Conservation (phyloP, 2,113 vertebrate species). For the Saiga tatarica region DNA sequence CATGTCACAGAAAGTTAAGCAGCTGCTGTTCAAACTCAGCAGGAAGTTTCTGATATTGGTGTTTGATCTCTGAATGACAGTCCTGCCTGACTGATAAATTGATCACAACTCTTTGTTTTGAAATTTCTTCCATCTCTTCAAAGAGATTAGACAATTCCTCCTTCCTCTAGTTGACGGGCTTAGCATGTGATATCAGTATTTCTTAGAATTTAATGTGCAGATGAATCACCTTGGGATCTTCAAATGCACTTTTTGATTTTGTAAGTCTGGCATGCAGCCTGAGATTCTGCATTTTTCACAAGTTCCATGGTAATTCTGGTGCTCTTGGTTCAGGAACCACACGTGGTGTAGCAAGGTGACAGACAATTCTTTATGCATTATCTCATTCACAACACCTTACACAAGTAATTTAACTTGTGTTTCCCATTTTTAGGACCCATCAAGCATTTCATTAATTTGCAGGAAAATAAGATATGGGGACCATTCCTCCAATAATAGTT, state of each 20-base stretch:
- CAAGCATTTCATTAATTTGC: background rate
- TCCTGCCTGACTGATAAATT: background rate
- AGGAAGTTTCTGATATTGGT: background rate
- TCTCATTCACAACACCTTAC: background rate
- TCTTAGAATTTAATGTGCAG: background rate
- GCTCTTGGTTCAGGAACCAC: background rate
- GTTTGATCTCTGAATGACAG: constrained; percentile 34
- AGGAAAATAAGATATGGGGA: background rate
- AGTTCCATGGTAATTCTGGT: background rate
- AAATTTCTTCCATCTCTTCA: constrained; percentile 41
- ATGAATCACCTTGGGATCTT: background rate
- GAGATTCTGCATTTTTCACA: background rate
- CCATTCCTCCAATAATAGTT: background rate
- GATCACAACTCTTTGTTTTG: constrained; percentile 10
- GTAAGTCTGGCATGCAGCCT: background rate
- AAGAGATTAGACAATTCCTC: background rate
- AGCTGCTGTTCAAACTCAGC: background rate
- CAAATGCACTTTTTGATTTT: background rate
- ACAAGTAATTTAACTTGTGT: background rate
- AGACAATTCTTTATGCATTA: background rate
- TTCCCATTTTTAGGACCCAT: background rate
- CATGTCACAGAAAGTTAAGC: background rate
- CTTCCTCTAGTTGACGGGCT: background rate
- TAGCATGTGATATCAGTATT: background rate
- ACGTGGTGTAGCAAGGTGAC: background rate